Base-by-base conservation (phyloP, 2,888 invertebrate species). In the Xestobium rufovillosum region DNA sequence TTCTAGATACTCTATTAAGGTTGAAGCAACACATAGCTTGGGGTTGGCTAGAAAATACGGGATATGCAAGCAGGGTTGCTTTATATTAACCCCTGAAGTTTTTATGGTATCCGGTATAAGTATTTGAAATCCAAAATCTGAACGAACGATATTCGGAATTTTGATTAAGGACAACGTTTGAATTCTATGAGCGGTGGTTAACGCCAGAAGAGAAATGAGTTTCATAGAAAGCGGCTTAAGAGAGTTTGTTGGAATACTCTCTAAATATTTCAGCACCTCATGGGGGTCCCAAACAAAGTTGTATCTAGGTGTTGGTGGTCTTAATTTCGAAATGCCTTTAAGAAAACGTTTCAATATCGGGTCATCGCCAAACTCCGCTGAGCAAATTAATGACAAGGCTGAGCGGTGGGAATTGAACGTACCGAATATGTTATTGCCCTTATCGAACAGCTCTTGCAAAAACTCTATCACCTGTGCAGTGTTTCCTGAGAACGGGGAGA, bases 241-340 rank as follows among this genome's bases (percentile, higher is more conserved):
- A 3, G 31, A 28, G 4, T 26, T 14, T 4, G 32, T 36, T 14
- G 14, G 34, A 2, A 10, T 25, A 6, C 36, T 35, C 6, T 27
- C 33, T 26, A 48, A 33, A 36, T 42, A 43, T 6, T 36, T 23
- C n/a, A 43, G 28, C 12, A 46, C 43, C 9, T 17, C 9, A 10
- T 36, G 31, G 8, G 55, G 51, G 29, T 60, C 48, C 56, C 58
- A 59, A 1, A 40, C 53, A 4, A 13, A 14, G 17, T 54, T 41
- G 38, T 57, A 52, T 34, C 38, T 48, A 3, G 48, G 45, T 41
- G 26, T 42, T 11, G 36, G 14, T 12, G 50, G 53, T 31, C 43
- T 44, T 26, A 49, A 12, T 13, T 41, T 47, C 4, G 40, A 39
- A 2, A 52, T 38, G 2, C 48, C 51, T 34, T 43, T 52, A 16